A percentile compares a stretch with the other conserved stretches of the same genome.
Evolutionary conservation across 2,113 vertebrate species (phyloP).

Genomic region (Camarhynchus parvulus): DNA sequence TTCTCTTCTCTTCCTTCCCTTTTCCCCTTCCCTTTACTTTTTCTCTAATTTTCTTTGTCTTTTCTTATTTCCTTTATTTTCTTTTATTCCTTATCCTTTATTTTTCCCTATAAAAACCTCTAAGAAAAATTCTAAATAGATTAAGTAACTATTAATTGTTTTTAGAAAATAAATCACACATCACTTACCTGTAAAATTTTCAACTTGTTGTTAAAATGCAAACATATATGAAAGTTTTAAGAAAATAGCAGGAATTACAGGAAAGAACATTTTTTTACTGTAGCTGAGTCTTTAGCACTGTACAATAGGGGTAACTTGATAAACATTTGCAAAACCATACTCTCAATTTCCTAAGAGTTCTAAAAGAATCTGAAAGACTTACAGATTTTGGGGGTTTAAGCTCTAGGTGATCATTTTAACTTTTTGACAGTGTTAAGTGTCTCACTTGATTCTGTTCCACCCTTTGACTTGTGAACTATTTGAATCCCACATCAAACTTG

Average conservation of each 20-base stretch:
- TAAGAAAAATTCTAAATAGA: neutral
- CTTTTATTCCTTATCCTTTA: neutral
- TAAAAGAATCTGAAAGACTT: neutral
- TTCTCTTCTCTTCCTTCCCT: too few relatives aligned
- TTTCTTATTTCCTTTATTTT: neutral
- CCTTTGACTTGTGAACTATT: neutral
- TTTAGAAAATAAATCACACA: neutral
- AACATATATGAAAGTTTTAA: neutral
- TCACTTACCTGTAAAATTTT: neutral
- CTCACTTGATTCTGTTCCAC: neutral
- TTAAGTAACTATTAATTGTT: neutral
- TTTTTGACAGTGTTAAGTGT: neutral
- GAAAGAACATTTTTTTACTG: neutral
- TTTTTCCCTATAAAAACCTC: neutral
- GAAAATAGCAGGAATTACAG: neutral
- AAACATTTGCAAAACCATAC: neutral
- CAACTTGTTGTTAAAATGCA: neutral
- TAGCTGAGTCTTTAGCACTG: neutral
- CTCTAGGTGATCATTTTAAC: neutral
- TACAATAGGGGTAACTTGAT: neutral
- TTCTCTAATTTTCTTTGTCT: neutral
- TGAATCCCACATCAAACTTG: neutral
- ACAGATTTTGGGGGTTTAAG: neutral
- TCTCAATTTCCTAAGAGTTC: neutral
- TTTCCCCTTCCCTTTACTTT: neutral